phyloP scores from a whole-genome alignment of 2,113 vertebrate species.

The Heloderma charlesbogerti region DNA sequence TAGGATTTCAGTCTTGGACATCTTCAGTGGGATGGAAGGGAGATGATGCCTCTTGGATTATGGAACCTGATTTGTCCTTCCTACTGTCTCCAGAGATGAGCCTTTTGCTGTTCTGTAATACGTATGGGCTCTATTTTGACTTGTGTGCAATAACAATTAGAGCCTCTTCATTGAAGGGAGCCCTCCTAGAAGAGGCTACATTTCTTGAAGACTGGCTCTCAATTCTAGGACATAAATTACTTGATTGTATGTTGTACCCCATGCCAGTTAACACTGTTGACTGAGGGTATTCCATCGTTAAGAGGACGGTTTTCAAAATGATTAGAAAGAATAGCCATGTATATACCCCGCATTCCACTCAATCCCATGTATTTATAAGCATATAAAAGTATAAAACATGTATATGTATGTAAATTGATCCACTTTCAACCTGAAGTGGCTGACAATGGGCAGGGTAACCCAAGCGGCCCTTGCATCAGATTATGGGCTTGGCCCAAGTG shows the following conservation, averaged over 20 bases:
- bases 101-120: slow-evolving; percentile 33
- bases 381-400: slow-evolving; percentile 32
- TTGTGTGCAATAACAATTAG: slow-evolving; percentile 25
- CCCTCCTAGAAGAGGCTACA: neutral
- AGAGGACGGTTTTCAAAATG: neutral
- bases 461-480: slow-evolving; percentile 23
- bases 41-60: neutral
- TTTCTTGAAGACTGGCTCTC: neutral
- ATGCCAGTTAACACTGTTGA: slow-evolving; percentile 9
- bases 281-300: neutral
- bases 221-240: neutral
- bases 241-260: slow-evolving; percentile 14
- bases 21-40: neutral
- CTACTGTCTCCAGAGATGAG: slow-evolving; percentile 11
- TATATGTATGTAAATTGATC: slow-evolving; percentile 40
- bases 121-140: slow-evolving; percentile 23
- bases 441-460: slow-evolving; percentile 44
- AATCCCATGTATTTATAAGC: slow-evolving; percentile 19
- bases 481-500: slow-evolving; percentile 33
- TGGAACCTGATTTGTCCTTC: slow-evolving; percentile 26
- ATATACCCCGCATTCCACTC: slow-evolving; percentile 23
- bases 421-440: slow-evolving; percentile 38
- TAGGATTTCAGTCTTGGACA: neutral
- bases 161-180: neutral
- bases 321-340: slow-evolving; percentile 35